A percentile compares a stretch with the other conserved stretches of the same genome.
Conservation (phyloP, 2,113 vertebrate genomes). For the Takifugu bimaculatus region DNA sequence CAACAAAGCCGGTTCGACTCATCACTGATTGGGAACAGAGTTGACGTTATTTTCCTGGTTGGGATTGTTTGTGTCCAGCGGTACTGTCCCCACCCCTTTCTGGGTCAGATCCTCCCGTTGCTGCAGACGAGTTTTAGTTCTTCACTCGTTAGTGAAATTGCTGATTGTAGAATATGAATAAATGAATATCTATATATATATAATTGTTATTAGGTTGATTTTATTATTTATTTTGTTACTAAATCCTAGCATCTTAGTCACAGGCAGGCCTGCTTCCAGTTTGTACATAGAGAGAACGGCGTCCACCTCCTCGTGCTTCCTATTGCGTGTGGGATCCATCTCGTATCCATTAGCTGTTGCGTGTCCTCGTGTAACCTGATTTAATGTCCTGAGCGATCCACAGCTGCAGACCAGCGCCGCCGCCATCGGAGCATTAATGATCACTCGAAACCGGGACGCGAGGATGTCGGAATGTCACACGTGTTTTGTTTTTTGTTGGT, state of each 20-base stretch:
- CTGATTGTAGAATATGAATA: slow-evolving; percentile 37
- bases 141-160: slow-evolving; percentile 36
- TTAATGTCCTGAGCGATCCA: slow-evolving; percentile 3
- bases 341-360: not conserved
- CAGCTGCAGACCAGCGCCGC: slow-evolving; percentile 4
- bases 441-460: not conserved
- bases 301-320: slow-evolving; percentile 41
- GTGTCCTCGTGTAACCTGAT: not conserved
- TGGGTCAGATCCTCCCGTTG: slow-evolving; percentile 6
- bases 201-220: slow-evolving; percentile 28
- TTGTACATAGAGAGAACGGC: slow-evolving; percentile 10
- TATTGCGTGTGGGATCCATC: not conserved
- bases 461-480: slow-evolving; percentile 24
- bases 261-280: slow-evolving; percentile 37
- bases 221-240: slow-evolving; percentile 72
- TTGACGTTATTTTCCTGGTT: not conserved
- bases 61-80: not conserved
- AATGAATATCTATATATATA: slow-evolving; percentile 38
- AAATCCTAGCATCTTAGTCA: slow-evolving; percentile 36
- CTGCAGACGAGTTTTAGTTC: slow-evolving; percentile 39
- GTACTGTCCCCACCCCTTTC: slow-evolving; percentile 8
- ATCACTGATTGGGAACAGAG: too few relatives aligned
- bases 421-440: slow-evolving; percentile 25
- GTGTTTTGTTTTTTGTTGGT: not conserved
- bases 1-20: not conserved